Evolutionary conservation across 1,140 invertebrate genomes (phyloP), one percentile per base, ranked within the genome.

Genomic region (Cydia fagiglandana): DNA sequence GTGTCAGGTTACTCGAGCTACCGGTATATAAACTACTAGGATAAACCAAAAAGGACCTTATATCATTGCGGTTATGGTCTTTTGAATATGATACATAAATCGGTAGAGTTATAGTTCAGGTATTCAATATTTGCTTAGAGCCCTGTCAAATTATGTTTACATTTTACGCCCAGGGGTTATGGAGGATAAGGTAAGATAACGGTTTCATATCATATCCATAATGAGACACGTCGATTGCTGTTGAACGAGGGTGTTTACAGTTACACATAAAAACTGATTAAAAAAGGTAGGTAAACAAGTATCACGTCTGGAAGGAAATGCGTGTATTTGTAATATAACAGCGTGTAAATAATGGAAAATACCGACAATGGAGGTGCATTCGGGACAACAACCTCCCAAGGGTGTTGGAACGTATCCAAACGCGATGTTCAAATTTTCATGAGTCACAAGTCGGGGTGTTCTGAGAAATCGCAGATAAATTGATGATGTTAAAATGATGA

Each of bases 1-100:
- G 66, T 41, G 66, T 70, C 66, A 70, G 17, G 66, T 70, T 70
- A 70, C 66, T 17, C 30, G 66, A 41, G 66, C 66, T 70, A 70
- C 66, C 7, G 30, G 64, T 68, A 68, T 45, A 68, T 68, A 17
- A 9, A 6, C 64, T n/a, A 20, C 24, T 66, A 38, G 28, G 64
- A 34, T 24, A 15, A 10, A 34, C 12, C 12, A 66, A 70, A 70
- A 61, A 61, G 17, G 56, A 61, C 24, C 56, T 61, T 61, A 61
- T 61, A 61, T 61, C 56, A 9, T 17, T 61, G 20, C 3, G 1
- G 2, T 61, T 24, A 61, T 12, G 20, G 9, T 61, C 1, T 53
- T n/a, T 53, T n/a, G 15, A 50, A 50, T 15, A 56, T 24, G 56
- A 12, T 61, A 61, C 15, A 61, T 61, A 61, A 61, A 24, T 61